Evolutionary conservation across 2,113 vertebrate species (phyloP).

Genomic region (Catagonus wagneri): DNA sequence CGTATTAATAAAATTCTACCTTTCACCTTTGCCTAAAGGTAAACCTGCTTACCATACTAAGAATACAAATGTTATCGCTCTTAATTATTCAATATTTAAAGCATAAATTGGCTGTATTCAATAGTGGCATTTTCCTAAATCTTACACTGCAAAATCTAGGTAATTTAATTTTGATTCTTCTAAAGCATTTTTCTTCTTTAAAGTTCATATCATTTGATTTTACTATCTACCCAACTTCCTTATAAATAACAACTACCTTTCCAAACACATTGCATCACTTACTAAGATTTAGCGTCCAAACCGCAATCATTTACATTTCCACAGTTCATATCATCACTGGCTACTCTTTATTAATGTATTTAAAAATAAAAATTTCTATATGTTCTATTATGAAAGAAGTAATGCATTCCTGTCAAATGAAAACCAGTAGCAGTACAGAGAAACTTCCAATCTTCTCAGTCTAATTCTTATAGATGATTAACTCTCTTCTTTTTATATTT

Average conservation of each 20-base stretch:
- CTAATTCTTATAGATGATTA: neutral
- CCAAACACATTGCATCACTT: neutral
- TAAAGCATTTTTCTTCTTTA: neutral
- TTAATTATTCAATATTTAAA: neutral
- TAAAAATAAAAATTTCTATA: neutral
- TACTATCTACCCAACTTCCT: neutral
- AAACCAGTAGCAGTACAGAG: neutral
- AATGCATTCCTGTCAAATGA: neutral
- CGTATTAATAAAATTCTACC: neutral
- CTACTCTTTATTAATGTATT: neutral
- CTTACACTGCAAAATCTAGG: neutral
- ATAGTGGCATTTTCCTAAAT: neutral
- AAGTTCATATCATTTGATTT: neutral
- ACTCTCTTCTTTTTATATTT: neutral
- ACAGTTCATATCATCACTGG: neutral
- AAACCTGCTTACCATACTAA: neutral
- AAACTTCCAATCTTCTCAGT: neutral
- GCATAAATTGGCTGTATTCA: neutral
- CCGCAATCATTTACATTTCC: neutral
- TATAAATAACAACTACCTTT: neutral
- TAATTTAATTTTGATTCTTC: neutral
- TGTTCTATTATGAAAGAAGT: neutral
- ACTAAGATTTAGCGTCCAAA: neutral
- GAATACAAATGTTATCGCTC: neutral
- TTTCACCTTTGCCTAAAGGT: neutral